Evolutionary conservation across 2,113 vertebrate species (phyloP), one percentile per base, ranked within the genome.

Genomic region (Otis tarda): DNA sequence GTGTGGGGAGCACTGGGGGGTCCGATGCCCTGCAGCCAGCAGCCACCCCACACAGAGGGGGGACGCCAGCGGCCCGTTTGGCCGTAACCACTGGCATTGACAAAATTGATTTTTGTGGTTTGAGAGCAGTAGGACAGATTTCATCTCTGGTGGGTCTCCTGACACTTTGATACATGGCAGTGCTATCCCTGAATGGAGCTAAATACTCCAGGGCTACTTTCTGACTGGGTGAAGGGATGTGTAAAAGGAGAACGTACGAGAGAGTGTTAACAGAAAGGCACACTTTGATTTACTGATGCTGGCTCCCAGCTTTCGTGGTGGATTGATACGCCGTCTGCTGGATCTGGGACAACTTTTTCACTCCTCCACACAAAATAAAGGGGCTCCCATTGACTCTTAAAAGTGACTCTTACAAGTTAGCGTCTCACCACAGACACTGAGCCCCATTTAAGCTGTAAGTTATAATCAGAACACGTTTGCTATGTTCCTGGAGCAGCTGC

Each of bases 91-190:
- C 31, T 59, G 92, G 79, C 95, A 64, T 14, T 61, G 95, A 65
- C 92, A 71, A 69, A 53, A 84, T 75, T 50, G 83, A 83, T 96
- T 86, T 28, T 60, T 57, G 85, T 88, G 71, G 52, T 91, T 93
- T 71, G 96, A 93, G 95, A 87, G 88, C 82, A 95, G 95, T 92
- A 87, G 96, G 97, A 92, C 85, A 96, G 94, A 87, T 95, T 96
- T 94, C 95, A 93, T 97, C 94, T 97, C 95, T 97, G 97, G 83
- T 97, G 90, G 93, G 70, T 94, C 91, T 97, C 74, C 85, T 98
- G 97, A 95, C 97, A 98, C 91, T 97, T 96, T 97, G 97, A 97
- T 97, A 80, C 98, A 97, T 97, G 93, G 91, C 97, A 75, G 83
- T 87, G 94, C 96, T 97, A 49, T 97, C 94, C 97, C 97, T 97